Evolutionary conservation across 64 coral and sea anemone species (phyloP).

Genomic region (Stylophora pistillata): DNA sequence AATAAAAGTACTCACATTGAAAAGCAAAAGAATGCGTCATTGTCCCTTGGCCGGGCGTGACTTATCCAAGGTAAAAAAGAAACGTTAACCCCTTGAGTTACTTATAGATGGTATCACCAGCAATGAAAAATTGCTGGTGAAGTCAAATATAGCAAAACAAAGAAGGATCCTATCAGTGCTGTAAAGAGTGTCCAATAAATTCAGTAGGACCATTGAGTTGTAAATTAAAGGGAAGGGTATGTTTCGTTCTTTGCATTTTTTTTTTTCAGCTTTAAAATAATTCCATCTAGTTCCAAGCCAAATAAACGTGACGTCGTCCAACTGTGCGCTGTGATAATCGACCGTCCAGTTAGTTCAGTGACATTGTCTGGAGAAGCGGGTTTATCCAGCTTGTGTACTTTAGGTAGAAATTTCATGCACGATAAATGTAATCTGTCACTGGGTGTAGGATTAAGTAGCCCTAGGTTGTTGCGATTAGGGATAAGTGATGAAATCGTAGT

Average conservation of each 20-base stretch:
- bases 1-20: too few relatives aligned
- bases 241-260: neutral
- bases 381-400: constrained; percentile 26
- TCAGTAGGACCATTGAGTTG: neutral
- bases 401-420: constrained; percentile 21
- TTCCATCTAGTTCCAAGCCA: neutral
- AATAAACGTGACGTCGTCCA: constrained; percentile 13
- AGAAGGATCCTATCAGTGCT: neutral
- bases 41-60: constrained; percentile 2
- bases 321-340: constrained; percentile 1
- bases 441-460: neutral
- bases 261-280: constrained; percentile 3
- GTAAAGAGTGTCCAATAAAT: neutral
- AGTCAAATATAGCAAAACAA: constrained; percentile 6
- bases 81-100: constrained; percentile 7
- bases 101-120: constrained; percentile 3
- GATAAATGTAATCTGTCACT: neutral
- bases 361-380: neutral
- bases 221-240: constrained; percentile 25
- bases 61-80: constrained; percentile 1
- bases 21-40: too few relatives aligned
- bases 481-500: neutral
- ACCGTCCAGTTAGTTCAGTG: neutral
- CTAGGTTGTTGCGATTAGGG: neutral
- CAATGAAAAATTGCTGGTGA: constrained; percentile 3